Evolutionary conservation across 2,113 vertebrate genomes (phyloP), one percentile per base, ranked within the genome.

Genomic region (Cheirogaleus medius): DNA sequence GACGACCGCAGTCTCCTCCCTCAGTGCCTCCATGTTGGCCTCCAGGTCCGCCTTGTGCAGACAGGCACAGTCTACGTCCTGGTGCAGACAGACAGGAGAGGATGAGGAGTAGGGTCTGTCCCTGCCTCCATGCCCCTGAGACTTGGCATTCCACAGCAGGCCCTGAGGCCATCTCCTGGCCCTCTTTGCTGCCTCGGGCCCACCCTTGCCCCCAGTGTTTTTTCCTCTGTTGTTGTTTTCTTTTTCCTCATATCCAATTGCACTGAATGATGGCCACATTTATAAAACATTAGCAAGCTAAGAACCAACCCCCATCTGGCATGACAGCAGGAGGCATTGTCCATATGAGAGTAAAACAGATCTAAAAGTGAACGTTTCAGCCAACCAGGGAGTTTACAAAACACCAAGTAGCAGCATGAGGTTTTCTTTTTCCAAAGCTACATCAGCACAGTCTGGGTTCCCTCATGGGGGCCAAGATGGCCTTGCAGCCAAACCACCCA

Each of bases 1-100:
- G 98, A 82, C 98, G 98, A 82, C 97, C 98, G 98, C 99, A 85
- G 99, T 99, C 97, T 99, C 99, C 94, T 99, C 99, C 0, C 98
- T 98, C 96, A 99, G 98, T 0, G 97, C 98, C 91, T 99, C 99
- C 93, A 98, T 98, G 47, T 97, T 99, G 95, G 99, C 99, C 95
- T 99, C 99, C 94, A 99, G 98, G 95, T 99, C 99, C 29, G 99
- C 99, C 97, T 99, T 99, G 98, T 98, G 99, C 98, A 99, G 98
- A 97, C 98, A 99, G 71, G 99, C 98, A 8, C 97, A 97, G 96
- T 99, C 99, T 20, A 98, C 99, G 88, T 99, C 99, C 99, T 99
- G 91, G 78, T 64, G 76, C 52, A 74, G 68, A 90, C 9, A 82
- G 58, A 21, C 8, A 18, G 32, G 14, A 88, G 42, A 76, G 17